These are phyloP conservation scores for Crocidura indochinensis DNA, from an alignment of 2,797 vertebrate species.

Conservation along the genomic window DNA sequence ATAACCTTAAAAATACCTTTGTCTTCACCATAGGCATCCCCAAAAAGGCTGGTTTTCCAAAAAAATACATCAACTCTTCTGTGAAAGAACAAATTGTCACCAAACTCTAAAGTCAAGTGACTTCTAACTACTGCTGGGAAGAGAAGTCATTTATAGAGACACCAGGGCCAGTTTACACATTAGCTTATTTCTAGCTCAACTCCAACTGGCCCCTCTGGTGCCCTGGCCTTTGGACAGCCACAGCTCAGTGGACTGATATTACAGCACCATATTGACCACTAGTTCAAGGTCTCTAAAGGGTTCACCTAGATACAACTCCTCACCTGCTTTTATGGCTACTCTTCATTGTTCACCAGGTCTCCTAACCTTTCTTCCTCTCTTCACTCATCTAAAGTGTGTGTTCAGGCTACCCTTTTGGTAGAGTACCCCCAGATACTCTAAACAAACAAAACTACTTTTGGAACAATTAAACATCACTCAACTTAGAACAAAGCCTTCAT, in stretches of 20 bases:
- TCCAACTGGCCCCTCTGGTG: slow-evolving; percentile 17
- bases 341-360: background rate
- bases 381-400: slow-evolving; percentile 13
- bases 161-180: slow-evolving; percentile 73
- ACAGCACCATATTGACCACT: background rate
- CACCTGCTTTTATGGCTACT: background rate
- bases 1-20: slow-evolving; percentile 54
- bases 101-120: slow-evolving; percentile 1
- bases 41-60: slow-evolving; percentile 58
- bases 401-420: background rate
- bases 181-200: slow-evolving; percentile 68
- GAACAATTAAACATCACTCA: background rate
- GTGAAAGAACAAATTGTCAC: background rate
- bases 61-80: slow-evolving; percentile 58
- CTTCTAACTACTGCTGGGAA: slow-evolving; percentile 3
- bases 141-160: slow-evolving; percentile 24
- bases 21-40: slow-evolving; percentile 30
- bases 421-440: background rate
- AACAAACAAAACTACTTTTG: slow-evolving; percentile 30
- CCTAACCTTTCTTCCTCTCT: too few relatives aligned
- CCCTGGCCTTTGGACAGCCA: slow-evolving; percentile 57
- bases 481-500: background rate
- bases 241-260: slow-evolving; percentile 54
- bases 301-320: background rate
- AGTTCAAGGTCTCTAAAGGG: slow-evolving; percentile 29